Base-by-base conservation (phyloP, 2,113 vertebrate genomes). In the Carettochelys insculpta region DNA sequence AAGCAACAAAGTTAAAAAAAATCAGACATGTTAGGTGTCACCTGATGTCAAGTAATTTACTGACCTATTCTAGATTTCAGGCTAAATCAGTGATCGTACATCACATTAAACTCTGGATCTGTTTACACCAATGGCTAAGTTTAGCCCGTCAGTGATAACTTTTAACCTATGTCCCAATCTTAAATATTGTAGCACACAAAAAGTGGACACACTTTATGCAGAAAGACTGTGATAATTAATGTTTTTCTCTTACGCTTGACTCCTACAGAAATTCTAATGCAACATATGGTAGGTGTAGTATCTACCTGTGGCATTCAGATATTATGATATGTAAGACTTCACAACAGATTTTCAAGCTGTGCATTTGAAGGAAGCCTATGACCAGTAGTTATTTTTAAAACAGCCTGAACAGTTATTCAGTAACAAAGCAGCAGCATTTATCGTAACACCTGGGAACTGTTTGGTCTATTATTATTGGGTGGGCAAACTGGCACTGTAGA, bases 1-100 rank as follows among this genome's bases (percentile, higher is more conserved):
- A 54, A 87, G 89, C 79, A 85, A 89, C 92, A 86, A 78, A 95
- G 86, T 78, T 53, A 88, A 92, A 89, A 77, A 78, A 83, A 83
- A 80, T 83, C n/a, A 31, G 78, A 85, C 41, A 65, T 83, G 87
- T 76, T 16, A 5, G 25, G 58, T 51, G 73, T 9, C 41, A 80
- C 83, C 84, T 38, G 80, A 75, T 29, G 80, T 41, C 79, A 83
- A 47, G 68, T 58, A 54, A 78, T 80, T 41, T 4, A 1, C 54
- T 31, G 73, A 16, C 73, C 3, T 1, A 27, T 24, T 84, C 85
- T 14, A 53, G 65, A 75, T 77, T 80, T 85, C 78, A 91, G 52
- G 22, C 83, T 82, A 78, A 89, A 80, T 82, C 90, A 65, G 13
- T 45, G 34, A 41, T 31, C 25, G 27, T 77, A 83, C 71, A 52